Base-by-base conservation (phyloP, 2,888 invertebrate genomes). In the Caradrina kadenii region DNA sequence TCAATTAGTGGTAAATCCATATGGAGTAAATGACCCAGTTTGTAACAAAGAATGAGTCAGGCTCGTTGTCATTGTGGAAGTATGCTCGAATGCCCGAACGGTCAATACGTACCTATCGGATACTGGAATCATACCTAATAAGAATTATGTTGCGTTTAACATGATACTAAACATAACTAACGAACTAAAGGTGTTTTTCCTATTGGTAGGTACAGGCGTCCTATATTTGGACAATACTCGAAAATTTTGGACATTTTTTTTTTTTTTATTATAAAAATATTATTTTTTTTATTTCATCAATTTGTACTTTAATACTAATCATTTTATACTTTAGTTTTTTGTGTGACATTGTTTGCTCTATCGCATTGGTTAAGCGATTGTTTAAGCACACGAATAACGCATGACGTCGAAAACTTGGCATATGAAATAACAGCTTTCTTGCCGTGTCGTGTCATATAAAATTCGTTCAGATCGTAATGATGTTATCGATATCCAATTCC, bases 31-130 rank as follows among this genome's bases (percentile, higher is more conserved):
- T 91, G 93, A 91, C 94, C 93, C 84, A 93, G 87, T 91, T 87
- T 80, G 88, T 89, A 89, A 94, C 93, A 94, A 93, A 91, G 92
- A 92, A 87, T 93, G 93, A 94, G 88, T 94, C 93, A 94, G 88
- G 77, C 81, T 83, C 73, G 80, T 85, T 90, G 89, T 90, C 89
- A 89, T 87, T 90, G 88, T 88, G 83, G 87, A 91, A 90, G 87
- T 91, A 90, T 91, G 89, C 76, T 80, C 79, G 76, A 80, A 89
- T 91, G 88, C 76, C 80, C 78, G 76, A 80, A 66, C 63, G 69
- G 63, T 63, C 56, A 71, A 67, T 42, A n/a, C n/a, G n/a, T n/a
- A 17, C 45, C 45, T 45, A 60, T 63, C 66, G 67, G 63, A 61
- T 54, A 61, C 64, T 63, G 61, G 59, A 76, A 63, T 60, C 48